phyloP scores from a whole-genome alignment of 2,888 invertebrate genomes.

The Druceiella hillmani region DNA sequence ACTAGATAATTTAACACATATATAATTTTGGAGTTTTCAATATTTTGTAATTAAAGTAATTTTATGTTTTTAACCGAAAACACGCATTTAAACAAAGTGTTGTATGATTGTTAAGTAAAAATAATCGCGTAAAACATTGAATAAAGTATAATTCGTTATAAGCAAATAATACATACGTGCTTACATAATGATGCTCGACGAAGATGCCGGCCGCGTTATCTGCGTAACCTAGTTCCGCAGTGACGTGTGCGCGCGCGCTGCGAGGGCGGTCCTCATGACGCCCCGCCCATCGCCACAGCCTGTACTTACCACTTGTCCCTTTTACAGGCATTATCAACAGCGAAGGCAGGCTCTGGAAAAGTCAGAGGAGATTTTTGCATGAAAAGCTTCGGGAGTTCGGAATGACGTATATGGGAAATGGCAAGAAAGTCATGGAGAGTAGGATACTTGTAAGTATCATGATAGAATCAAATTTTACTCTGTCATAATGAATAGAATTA shows the following conservation, averaged over 20 bases:
- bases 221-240: background rate
- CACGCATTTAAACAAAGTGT: too few relatives aligned
- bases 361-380: slow-evolving; percentile 81
- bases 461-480: too few relatives aligned
- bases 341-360: slow-evolving; percentile 86
- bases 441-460: slow-evolving; percentile 74
- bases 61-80: slow-evolving; percentile 2
- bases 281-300: slow-evolving; percentile 29
- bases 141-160: too few relatives aligned
- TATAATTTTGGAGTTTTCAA: slow-evolving; percentile 27
- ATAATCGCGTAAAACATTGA: too few relatives aligned
- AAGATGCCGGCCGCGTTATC: too few relatives aligned
- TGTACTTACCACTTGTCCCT: slow-evolving; percentile 28
- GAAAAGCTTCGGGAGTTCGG: slow-evolving; percentile 81
- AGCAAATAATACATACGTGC: too few relatives aligned
- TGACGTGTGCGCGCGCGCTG: slow-evolving; percentile 15
- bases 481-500: too few relatives aligned
- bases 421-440: slow-evolving; percentile 76
- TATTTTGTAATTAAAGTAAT: background rate
- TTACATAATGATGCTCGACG: too few relatives aligned
- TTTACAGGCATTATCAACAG: slow-evolving; percentile 81
- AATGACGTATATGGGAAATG: slow-evolving; percentile 79
- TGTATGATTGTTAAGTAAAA: too few relatives aligned
- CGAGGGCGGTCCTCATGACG: slow-evolving; percentile 32
- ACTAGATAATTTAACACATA: slow-evolving; percentile 13